These are phyloP conservation scores for Monoplex corrugatus DNA, from an alignment of 2,888 invertebrate species.

Conservation along the genomic window DNA sequence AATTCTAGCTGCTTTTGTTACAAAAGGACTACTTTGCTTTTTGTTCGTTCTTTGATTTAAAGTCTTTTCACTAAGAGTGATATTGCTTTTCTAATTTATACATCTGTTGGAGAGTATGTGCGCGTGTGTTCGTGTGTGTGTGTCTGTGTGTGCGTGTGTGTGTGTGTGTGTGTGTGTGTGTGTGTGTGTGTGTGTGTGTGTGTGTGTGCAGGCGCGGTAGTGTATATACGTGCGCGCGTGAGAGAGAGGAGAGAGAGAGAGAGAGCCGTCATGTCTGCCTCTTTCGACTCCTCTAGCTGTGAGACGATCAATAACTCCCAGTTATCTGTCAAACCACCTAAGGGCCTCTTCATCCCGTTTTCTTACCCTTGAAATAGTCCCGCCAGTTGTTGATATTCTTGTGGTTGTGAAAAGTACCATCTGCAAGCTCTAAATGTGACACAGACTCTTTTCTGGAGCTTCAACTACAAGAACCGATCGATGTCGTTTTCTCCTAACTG, in stretches of 20 bases:
- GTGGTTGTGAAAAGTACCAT: constrained; percentile 38
- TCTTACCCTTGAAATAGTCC: constrained; percentile 34
- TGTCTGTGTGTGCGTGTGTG: not conserved
- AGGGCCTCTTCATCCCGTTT: not conserved
- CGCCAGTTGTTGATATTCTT: not conserved
- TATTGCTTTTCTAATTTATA: too few species aligned
- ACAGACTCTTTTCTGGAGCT: not conserved
- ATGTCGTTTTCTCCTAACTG: constrained; percentile 14
- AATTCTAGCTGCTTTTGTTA: too few species aligned
- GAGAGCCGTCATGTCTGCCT: not conserved
- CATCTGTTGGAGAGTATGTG: too few species aligned
- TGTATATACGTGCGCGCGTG: not conserved
- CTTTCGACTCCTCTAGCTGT: too few species aligned
- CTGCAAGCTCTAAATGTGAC: constrained; percentile 22
- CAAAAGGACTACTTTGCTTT: too few species aligned
- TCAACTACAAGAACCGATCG: constrained; percentile 28
- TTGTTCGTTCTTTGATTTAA: too few species aligned
- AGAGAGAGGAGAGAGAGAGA: not conserved
- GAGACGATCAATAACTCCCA: not conserved
- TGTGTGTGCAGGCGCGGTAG: not conserved
- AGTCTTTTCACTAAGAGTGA: too few species aligned
- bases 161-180: not conserved
- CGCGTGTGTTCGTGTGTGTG: not conserved
- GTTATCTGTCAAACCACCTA: constrained; percentile 30
- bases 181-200: not conserved